Evolutionary conservation across 2,888 invertebrate species (phyloP).

Genomic region (Ellobium chinense): DNA sequence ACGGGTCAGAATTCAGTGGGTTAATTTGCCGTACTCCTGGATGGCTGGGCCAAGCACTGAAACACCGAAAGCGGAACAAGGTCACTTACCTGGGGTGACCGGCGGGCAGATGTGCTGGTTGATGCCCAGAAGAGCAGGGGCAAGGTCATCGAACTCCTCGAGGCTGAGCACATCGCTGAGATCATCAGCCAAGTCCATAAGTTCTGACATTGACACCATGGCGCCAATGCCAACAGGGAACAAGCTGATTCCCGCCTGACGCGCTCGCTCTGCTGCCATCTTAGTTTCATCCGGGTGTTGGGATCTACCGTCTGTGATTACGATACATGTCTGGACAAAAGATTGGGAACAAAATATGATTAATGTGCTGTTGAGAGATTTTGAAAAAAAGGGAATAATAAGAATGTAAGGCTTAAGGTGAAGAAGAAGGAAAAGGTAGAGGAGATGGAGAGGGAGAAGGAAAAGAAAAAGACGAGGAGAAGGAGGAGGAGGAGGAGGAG

Average conservation of each 20-base stretch:
- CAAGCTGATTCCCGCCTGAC: neutral
- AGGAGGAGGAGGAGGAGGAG: no score
- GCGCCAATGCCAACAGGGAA: neutral
- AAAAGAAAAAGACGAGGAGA: no score
- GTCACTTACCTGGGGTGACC: neutral
- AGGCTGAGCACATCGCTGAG: neutral
- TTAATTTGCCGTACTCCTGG: no score
- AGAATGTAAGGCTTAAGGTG: no score
- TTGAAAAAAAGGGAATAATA: no score
- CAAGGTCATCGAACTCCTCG: neutral
- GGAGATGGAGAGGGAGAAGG: no score
- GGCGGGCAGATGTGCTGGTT: conserved; percentile 3
- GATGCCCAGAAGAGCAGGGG: neutral
- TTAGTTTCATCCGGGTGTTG: neutral
- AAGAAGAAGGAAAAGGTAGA: no score
- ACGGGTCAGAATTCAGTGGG: no score
- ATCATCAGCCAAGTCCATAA: neutral
- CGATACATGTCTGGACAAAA: conserved; percentile 1
- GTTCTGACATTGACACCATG: neutral
- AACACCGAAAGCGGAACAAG: neutral
- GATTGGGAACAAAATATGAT: neutral
- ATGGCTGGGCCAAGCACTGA: no score
- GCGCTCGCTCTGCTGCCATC: neutral
- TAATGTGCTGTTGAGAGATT: no score
- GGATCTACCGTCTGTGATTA: neutral